Evolutionary conservation across 1,140 invertebrate species (phyloP).

Genomic region (Aethina tumida): DNA sequence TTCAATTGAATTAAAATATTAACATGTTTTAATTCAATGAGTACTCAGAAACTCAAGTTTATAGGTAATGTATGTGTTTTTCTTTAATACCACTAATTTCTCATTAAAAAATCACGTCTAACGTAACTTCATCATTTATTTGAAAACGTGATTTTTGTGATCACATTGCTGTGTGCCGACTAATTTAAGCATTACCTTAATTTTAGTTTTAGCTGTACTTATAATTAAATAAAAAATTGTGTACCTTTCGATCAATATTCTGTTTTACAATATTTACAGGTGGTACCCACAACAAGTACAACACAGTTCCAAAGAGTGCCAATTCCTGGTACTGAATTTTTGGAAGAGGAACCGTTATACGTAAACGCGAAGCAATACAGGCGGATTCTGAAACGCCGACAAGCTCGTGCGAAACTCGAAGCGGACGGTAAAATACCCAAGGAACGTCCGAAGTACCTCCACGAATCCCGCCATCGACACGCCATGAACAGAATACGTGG

Average conservation of each 20-base stretch:
- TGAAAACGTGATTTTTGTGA: too few relatives aligned
- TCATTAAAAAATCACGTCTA: too few relatives aligned
- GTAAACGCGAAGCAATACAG: constrained; percentile 99
- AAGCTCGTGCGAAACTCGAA: constrained; percentile 84
- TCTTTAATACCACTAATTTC: too few relatives aligned
- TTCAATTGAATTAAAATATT: too few relatives aligned
- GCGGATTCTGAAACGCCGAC: constrained; percentile 79
- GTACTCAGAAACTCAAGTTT: too few relatives aligned
- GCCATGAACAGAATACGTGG: constrained; percentile 96
- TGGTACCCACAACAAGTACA: constrained; percentile 51
- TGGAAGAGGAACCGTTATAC: constrained; percentile 90
- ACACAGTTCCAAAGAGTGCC: constrained; percentile 55
- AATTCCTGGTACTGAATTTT: constrained; percentile 55
- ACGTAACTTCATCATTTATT: too few relatives aligned
- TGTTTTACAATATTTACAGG: constrained; percentile 35
- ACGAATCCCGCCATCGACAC: constrained; percentile 94
- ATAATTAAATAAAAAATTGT: constrained; percentile 3
- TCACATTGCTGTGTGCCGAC: too few relatives aligned
- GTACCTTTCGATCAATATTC: constrained; percentile 5
- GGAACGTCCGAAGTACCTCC: constrained; percentile 97
- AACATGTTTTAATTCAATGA: too few relatives aligned
- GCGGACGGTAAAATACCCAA: constrained; percentile 93
- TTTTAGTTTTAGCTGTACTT: too few relatives aligned
- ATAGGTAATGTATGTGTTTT: too few relatives aligned
- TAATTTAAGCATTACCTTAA: too few relatives aligned